Percentiles rank a stretch among this genome's conserved stretches.
Conservation (phyloP, 2,797 vertebrate genomes). For the Pipistrellus pipistrellus region DNA sequence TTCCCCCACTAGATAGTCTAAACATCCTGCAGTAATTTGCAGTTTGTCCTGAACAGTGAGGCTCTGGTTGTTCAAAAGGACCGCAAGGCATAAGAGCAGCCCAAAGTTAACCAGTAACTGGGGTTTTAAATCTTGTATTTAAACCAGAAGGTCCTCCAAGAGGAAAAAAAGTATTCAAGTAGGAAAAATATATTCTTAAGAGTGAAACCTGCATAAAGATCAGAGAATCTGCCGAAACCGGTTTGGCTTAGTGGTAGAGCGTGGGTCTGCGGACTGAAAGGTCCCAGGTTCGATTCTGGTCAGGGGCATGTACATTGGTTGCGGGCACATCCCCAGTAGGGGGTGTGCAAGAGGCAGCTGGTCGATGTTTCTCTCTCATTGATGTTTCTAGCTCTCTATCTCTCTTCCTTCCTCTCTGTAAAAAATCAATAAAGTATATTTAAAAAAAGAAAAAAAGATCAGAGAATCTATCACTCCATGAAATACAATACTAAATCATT, state of each 20-base stretch:
- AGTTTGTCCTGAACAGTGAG: not conserved
- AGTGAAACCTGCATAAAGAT: not conserved
- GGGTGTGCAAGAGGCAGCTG: no score
- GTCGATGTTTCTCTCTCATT: no score
- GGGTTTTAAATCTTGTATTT: not conserved
- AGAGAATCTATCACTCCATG: slow-evolving; percentile 1
- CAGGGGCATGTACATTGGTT: no score
- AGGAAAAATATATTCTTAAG: not conserved
- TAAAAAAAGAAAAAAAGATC: not conserved
- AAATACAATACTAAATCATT: not conserved
- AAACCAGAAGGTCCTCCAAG: not conserved
- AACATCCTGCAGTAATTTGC: not conserved
- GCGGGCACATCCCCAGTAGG: no score
- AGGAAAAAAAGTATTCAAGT: not conserved
- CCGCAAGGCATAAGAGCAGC: not conserved
- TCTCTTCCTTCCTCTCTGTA: no score
- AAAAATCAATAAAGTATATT: no score
- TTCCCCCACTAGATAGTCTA: not conserved
- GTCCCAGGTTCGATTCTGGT: no score
- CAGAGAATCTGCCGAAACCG: not conserved
- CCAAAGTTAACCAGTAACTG: not conserved
- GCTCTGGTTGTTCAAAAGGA: not conserved
- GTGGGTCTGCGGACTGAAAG: no score
- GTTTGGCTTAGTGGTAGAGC: no score
- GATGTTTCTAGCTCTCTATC: no score